A percentile compares a stretch with the other conserved stretches of the same genome.
Evolutionary conservation across 2,888 invertebrate species (phyloP).

Genomic region (Temnothorax rugatulus): DNA sequence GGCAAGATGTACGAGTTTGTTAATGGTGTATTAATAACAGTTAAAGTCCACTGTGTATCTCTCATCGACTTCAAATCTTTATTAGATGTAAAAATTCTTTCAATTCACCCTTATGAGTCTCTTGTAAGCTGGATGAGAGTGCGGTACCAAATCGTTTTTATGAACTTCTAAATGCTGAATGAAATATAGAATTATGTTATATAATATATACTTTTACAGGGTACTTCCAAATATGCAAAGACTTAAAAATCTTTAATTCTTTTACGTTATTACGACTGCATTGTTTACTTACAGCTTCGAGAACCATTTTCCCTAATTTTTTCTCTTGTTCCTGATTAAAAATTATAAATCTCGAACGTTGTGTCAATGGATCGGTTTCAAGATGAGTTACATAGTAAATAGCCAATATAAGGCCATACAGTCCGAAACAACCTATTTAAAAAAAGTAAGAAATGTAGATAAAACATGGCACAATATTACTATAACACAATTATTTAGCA

Average conservation of each 20-base stretch:
- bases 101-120: constrained; percentile 84
- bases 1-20: constrained; percentile 88
- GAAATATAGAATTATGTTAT: constrained; percentile 15
- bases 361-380: constrained; percentile 87
- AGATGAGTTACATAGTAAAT: constrained; percentile 85
- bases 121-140: constrained; percentile 83
- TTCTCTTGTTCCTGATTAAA: constrained; percentile 86
- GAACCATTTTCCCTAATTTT: constrained; percentile 83
- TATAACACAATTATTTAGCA: neutral
- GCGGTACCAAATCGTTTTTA: constrained; percentile 78
- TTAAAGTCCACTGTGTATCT: constrained; percentile 86
- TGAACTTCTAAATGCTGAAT: constrained; percentile 82
- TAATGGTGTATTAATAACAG: constrained; percentile 85
- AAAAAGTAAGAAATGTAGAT: constrained; percentile 27
- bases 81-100: constrained; percentile 86
- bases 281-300: constrained; percentile 76
- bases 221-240: constrained; percentile 14
- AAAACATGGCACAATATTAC: constrained; percentile 15
- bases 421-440: constrained; percentile 74
- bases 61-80: constrained; percentile 86
- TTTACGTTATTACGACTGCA: neutral
- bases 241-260: neutral
- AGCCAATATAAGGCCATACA: constrained; percentile 67
- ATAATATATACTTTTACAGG: constrained; percentile 71
- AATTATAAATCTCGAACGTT: constrained; percentile 87